These are phyloP conservation scores for Gasterosteus nipponicus DNA, from an alignment of 2,113 vertebrate species.

Conservation along the genomic window DNA sequence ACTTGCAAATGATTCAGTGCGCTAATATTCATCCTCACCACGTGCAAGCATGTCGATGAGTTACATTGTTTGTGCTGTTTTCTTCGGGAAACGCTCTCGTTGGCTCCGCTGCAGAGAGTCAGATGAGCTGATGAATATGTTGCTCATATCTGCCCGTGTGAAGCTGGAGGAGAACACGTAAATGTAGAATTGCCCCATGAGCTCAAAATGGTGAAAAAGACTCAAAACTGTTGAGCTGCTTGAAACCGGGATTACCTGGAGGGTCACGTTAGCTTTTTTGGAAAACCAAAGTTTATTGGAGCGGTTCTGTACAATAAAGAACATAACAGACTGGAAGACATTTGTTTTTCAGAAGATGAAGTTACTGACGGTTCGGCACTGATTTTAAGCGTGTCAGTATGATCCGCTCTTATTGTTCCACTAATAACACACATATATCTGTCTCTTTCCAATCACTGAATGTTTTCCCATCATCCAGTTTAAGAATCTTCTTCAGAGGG, in stretches of 20 bases:
- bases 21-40: constrained; percentile 20
- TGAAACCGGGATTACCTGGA: background rate
- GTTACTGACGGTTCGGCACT: background rate
- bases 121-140: background rate
- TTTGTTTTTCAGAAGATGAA: constrained; percentile 6
- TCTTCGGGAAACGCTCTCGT: background rate
- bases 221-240: background rate
- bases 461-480: background rate
- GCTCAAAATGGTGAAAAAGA: background rate
- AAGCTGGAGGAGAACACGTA: background rate
- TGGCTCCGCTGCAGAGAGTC: background rate
- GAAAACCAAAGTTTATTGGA: constrained; percentile 21
- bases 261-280: constrained; percentile 9
- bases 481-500: background rate
- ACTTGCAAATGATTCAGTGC: background rate
- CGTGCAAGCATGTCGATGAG: background rate
- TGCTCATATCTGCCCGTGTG: too few species aligned
- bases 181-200: background rate
- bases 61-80: background rate
- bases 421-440: background rate
- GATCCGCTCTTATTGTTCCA: constrained; percentile 9
- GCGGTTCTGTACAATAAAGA: background rate
- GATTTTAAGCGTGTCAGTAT: background rate
- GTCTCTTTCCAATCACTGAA: background rate
- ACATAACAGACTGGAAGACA: background rate